Conservation (phyloP, 2,113 vertebrate genomes). For the Oceanites oceanicus region DNA sequence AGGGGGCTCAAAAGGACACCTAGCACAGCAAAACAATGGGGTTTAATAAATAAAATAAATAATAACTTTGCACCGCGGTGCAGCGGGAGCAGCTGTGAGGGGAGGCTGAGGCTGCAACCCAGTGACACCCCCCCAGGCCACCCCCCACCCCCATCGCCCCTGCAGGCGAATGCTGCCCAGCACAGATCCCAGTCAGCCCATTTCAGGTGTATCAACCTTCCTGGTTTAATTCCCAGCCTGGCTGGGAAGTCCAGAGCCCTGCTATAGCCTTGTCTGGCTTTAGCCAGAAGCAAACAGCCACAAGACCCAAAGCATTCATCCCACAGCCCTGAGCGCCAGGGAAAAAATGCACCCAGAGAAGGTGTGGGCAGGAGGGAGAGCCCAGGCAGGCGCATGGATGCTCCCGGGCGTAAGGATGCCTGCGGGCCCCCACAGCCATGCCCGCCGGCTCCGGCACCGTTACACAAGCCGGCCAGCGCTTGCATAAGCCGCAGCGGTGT, state of each 20-base stretch:
- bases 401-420: neutral
- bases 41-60: neutral
- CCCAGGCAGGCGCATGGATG: fast-evolving
- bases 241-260: neutral
- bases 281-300: neutral
- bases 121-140: neutral
- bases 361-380: neutral
- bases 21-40: fast-evolving
- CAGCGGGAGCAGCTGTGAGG: fast-evolving
- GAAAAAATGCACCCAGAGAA: neutral
- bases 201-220: neutral
- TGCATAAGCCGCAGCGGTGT: neutral
- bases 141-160: neutral
- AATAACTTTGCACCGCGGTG: neutral
- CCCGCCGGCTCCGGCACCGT: neutral
- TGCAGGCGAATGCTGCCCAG: fast-evolving
- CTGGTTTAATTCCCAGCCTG: neutral
- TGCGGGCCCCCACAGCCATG: neutral
- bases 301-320: neutral
- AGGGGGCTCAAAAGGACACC: neutral
- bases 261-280: neutral
- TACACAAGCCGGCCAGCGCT: neutral
- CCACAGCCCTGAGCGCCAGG: fast-evolving
- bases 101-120: neutral
- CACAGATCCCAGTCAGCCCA: fast-evolving